These are phyloP conservation scores for Phaonia tiefii DNA, from an alignment of 2,888 invertebrate species.

Conservation along the genomic window DNA sequence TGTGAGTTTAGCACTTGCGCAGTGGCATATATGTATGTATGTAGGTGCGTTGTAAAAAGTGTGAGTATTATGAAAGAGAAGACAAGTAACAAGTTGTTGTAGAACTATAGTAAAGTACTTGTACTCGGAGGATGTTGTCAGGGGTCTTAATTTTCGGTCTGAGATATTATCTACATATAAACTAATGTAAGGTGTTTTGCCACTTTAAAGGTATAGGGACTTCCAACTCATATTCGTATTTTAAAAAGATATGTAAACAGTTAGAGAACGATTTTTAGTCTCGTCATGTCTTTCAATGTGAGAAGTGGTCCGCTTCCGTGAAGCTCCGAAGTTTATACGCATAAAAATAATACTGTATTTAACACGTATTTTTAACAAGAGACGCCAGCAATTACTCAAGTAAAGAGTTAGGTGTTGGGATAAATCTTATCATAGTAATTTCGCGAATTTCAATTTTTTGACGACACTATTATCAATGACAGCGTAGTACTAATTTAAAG, in stretches of 20 bases:
- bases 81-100: slow-evolving; percentile 68
- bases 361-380: too few species aligned
- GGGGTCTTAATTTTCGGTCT: slow-evolving; percentile 24
- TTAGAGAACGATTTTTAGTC: too few species aligned
- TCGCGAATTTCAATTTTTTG: background rate
- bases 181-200: slow-evolving; percentile 67
- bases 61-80: slow-evolving; percentile 4
- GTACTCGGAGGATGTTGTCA: background rate
- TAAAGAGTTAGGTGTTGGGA: too few species aligned
- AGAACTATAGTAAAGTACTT: slow-evolving; percentile 47
- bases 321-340: too few species aligned
- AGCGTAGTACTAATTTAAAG: background rate
- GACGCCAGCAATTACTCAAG: too few species aligned
- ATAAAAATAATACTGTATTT: too few species aligned
- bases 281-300: too few species aligned
- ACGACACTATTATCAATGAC: background rate
- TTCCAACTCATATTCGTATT: too few species aligned
- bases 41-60: slow-evolving; percentile 42
- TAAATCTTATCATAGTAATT: slow-evolving; percentile 50
- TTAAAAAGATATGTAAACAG: too few species aligned
- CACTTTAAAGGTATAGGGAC: too few species aligned
- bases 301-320: too few species aligned
- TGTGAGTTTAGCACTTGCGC: slow-evolving; percentile 42
- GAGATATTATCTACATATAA: slow-evolving; percentile 33
- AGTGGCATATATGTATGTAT: slow-evolving; percentile 23